Base-by-base conservation (phyloP, 1,140 invertebrate genomes). In the Drosophila punjabiensis region DNA sequence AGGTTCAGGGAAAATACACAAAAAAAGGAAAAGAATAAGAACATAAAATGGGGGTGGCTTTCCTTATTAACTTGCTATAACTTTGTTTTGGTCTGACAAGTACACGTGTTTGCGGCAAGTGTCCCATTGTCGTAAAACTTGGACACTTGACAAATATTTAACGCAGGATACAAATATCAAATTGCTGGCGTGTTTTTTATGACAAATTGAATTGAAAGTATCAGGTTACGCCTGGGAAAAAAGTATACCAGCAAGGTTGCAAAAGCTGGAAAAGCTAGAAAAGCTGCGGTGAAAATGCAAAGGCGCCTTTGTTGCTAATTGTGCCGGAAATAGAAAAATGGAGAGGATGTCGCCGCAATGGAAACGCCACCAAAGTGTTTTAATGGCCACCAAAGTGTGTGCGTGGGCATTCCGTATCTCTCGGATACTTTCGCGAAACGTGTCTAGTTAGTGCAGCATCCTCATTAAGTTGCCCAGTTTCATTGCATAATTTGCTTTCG, bases 101-200 rank as follows among this genome's bases (percentile, higher is more conserved):
- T 58, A 80, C 90, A 92, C 90, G 90, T 92, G 90, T 80, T 92
- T 78, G 82, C 69, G 79, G 76, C 87, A 90, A 89, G 86, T 92
- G 85, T 87, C 76, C 86, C 85, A 76, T 64, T 45, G 59, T 45
- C 30, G 45, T 56, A 30, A 77, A 77, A 84, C 63, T 85, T 52
- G 67, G 65, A 85, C 78, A 67, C 59, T 82, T 82, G 82, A 86
- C 84, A 82, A 83, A 75, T 68, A 78, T 82, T 81, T 37, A 65
- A 32, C 35, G 28, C 10, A 5, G 35, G 5, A 64, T 52, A 56
- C 50, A 47, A 71, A 71, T 70, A 69, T 69, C 68, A 71, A 71
- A 37, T 69, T 69, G 68, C 65, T n/a, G 1, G 6, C 14, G 18
- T 13, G 47, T 43, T 61, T 43, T 32, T 59, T 68, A 24, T 32